Percentiles rank a stretch among this genome's conserved stretches.
Evolutionary conservation across 2,888 invertebrate genomes (phyloP).

Genomic region (Drosophila limbata): DNA sequence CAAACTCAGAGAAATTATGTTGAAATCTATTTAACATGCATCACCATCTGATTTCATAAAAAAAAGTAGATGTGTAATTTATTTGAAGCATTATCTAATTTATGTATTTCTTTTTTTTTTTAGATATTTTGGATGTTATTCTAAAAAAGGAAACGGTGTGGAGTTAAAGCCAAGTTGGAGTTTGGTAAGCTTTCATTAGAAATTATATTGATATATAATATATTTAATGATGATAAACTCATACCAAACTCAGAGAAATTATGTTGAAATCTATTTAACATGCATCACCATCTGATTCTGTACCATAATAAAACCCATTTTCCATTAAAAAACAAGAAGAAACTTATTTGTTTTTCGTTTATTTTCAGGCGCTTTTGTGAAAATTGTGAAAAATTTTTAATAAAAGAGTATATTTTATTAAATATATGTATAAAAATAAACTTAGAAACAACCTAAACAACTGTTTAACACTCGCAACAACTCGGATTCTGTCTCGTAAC

Average conservation of each 20-base stretch:
- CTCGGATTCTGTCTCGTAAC: background rate
- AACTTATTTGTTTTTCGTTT: constrained; percentile 27
- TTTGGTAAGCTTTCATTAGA: too few species aligned
- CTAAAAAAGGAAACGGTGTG: background rate
- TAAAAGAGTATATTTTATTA: constrained; percentile 29
- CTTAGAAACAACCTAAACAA: constrained; percentile 58
- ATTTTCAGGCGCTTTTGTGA: constrained; percentile 17
- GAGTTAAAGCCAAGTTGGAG: too few species aligned
- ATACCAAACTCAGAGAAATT: constrained; percentile 57
- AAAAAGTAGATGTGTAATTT: background rate
- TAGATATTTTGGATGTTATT: background rate
- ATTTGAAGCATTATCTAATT: constrained; percentile 1
- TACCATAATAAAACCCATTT: background rate
- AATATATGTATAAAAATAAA: constrained; percentile 41
- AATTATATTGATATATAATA: too few species aligned
- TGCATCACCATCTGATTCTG: constrained; percentile 54
- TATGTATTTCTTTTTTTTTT: background rate
- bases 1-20: constrained; percentile 56
- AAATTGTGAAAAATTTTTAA: constrained; percentile 11
- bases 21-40: constrained; percentile 70
- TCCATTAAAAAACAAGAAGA: background rate
- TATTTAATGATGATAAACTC: constrained; percentile 61
- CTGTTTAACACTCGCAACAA: constrained; percentile 52
- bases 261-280: constrained; percentile 66
- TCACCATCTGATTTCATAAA: constrained; percentile 25